Conservation (phyloP, 2,888 invertebrate genomes). For the Disparrhopalites patrizii region DNA sequence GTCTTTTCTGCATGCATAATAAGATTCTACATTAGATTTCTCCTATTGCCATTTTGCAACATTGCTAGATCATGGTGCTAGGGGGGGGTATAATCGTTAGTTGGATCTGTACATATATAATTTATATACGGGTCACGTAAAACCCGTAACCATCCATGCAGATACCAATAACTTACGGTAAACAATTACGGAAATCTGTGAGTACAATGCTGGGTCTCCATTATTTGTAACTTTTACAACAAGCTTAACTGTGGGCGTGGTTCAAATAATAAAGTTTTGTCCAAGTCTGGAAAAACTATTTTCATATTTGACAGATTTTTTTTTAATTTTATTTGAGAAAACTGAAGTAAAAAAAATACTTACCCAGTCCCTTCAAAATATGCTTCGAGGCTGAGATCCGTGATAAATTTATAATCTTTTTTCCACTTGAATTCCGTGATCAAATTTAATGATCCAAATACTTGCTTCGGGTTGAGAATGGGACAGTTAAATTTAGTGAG, state of each 20-base stretch:
- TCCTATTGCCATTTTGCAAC: too few relatives aligned
- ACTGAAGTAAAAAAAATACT: background rate
- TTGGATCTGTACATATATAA: too few relatives aligned
- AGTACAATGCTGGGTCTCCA: slow-evolving; percentile 5
- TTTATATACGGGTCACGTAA: background rate
- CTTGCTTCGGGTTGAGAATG: slow-evolving; percentile 21
- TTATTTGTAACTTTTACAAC: background rate
- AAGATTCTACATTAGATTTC: too few relatives aligned
- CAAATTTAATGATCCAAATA: slow-evolving; percentile 14
- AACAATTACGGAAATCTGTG: too few relatives aligned
- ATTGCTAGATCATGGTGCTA: too few relatives aligned
- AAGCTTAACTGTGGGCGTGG: slow-evolving; percentile 33
- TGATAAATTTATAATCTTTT: slow-evolving; percentile 56
- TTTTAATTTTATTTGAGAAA: background rate
- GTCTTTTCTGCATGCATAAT: too few relatives aligned
- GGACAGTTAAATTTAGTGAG: too few relatives aligned
- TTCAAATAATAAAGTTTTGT: slow-evolving; percentile 50
- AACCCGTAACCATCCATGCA: background rate
- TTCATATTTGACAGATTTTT: background rate
- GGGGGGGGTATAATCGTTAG: too few relatives aligned
- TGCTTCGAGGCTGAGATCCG: slow-evolving; percentile 54
- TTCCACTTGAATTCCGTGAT: slow-evolving; percentile 53
- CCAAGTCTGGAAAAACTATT: slow-evolving; percentile 9
- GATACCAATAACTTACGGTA: background rate
- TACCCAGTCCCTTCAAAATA: slow-evolving; percentile 30